These are phyloP conservation scores for Vespertilio murinus DNA, from an alignment of 2,797 vertebrate species.

Conservation along the genomic window DNA sequence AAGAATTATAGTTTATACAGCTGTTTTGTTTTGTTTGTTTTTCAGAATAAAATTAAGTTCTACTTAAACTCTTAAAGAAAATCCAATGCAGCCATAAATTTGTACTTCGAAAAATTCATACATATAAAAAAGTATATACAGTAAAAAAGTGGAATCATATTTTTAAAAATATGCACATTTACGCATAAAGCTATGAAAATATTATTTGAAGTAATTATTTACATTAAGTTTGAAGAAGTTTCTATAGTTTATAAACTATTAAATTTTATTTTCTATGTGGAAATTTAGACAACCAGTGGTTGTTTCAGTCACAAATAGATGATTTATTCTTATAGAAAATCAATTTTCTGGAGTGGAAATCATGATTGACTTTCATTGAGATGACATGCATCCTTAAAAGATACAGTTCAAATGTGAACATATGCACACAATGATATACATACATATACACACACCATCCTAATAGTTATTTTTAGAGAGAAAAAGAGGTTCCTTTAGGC, in stretches of 20 bases:
- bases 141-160: neutral
- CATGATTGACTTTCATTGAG: neutral
- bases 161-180: neutral
- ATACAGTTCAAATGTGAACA: neutral
- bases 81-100: neutral
- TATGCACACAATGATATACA: neutral
- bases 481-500: neutral
- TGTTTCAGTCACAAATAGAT: neutral
- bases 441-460: neutral
- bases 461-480: neutral
- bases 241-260: neutral
- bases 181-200: slow-evolving; percentile 33
- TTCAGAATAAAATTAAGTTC: slow-evolving; percentile 50
- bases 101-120: neutral
- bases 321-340: neutral
- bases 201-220: neutral
- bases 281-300: neutral
- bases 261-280: neutral
- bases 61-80: slow-evolving; percentile 8
- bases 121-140: neutral
- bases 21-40: neutral
- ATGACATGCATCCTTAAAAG: neutral
- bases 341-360: neutral
- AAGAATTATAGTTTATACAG: neutral
- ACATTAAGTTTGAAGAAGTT: neutral